Evolutionary conservation across 2,113 vertebrate genomes (phyloP).

Genomic region (Cephalopterus ornatus): DNA sequence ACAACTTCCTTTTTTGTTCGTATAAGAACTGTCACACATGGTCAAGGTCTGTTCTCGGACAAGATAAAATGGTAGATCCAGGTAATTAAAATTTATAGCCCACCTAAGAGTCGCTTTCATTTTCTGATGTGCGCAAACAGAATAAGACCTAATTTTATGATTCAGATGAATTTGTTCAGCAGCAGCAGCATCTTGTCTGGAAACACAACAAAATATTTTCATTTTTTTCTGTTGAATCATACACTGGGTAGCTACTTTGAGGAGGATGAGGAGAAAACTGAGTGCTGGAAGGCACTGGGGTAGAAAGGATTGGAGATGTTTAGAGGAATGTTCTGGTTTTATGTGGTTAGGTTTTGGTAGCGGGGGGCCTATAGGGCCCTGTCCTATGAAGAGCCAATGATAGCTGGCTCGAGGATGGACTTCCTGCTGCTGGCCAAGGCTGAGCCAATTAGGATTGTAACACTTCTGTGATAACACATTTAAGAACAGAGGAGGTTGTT

Average conservation of each 20-base stretch:
- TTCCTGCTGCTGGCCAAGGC: too few relatives aligned
- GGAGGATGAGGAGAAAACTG: background rate
- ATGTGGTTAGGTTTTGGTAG: too few relatives aligned
- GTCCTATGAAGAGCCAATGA: too few relatives aligned
- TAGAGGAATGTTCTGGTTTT: too few relatives aligned
- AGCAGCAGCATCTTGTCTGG: background rate
- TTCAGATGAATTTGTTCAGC: background rate
- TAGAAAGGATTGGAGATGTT: background rate
- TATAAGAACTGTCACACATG: background rate
- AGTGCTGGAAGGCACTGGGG: background rate
- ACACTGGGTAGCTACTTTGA: background rate
- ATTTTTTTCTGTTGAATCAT: background rate
- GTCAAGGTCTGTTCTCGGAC: background rate
- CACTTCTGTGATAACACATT: too few relatives aligned
- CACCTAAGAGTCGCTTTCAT: background rate
- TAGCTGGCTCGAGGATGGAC: too few relatives aligned
- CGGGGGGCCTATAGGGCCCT: too few relatives aligned
- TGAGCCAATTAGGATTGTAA: too few relatives aligned
- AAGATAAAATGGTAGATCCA: background rate
- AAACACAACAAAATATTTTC: background rate
- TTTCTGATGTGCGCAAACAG: background rate
- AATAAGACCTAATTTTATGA: background rate
- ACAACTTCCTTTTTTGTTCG: background rate
- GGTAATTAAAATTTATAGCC: background rate
- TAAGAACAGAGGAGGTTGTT: too few relatives aligned